Percentiles rank a stretch among this genome's conserved stretches.
Evolutionary conservation across 2,113 vertebrate genomes (phyloP).

Genomic region (Rhabdornis inornatus): DNA sequence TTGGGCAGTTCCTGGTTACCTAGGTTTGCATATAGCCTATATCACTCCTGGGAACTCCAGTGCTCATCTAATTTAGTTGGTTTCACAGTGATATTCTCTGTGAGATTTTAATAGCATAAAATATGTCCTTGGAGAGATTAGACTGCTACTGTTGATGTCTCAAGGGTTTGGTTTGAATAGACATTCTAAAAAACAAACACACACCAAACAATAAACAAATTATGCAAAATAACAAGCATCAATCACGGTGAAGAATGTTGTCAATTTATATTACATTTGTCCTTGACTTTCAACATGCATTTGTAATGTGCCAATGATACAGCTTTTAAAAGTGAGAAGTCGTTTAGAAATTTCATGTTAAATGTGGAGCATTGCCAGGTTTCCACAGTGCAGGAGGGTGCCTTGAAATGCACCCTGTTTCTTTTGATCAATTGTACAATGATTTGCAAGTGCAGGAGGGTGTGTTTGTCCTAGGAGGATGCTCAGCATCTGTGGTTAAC

Average conservation of each 20-base stretch:
- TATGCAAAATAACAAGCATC: slow-evolving; percentile 19
- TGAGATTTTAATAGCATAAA: slow-evolving; percentile 3
- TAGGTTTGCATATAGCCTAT: neutral
- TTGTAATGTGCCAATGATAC: neutral
- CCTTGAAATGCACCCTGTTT: neutral
- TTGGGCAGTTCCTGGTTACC: neutral
- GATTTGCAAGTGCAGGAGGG: neutral
- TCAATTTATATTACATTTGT: neutral
- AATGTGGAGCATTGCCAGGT: neutral
- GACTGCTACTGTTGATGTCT: neutral
- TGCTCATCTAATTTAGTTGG: neutral
- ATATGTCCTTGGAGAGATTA: slow-evolving; percentile 16
- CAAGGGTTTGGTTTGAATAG: slow-evolving; percentile 12
- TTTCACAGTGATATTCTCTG: neutral
- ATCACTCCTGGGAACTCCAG: neutral
- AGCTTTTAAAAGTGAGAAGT: neutral
- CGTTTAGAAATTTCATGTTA: neutral
- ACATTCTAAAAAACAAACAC: neutral
- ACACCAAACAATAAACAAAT: slow-evolving; percentile 31
- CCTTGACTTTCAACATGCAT: slow-evolving; percentile 3
- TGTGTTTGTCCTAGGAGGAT: neutral
- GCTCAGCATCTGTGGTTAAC: neutral
- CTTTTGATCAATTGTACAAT: neutral
- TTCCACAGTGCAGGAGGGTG: neutral
- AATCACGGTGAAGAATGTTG: neutral